These are phyloP conservation scores for Sphaerophoria rueppellii DNA, from an alignment of 2,888 invertebrate genomes.

Conservation along the genomic window DNA sequence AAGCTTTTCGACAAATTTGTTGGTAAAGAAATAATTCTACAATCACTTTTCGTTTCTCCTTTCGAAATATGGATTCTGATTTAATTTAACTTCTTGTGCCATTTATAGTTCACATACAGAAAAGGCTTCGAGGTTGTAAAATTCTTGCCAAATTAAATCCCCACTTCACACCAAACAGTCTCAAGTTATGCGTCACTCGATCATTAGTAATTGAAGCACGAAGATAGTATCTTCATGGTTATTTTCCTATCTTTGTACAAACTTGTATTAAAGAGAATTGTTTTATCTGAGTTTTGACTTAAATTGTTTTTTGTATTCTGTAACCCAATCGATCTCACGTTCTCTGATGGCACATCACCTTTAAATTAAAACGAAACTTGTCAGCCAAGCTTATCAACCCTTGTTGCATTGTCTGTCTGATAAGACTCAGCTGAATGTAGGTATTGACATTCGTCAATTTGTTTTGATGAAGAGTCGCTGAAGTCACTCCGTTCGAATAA, in stretches of 20 bases:
- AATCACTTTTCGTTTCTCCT: too few relatives aligned
- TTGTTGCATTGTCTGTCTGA: conserved; percentile 17
- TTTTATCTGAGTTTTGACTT: too few relatives aligned
- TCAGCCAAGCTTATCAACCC: conserved; percentile 30
- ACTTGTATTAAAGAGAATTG: too few relatives aligned
- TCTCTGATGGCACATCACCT: too few relatives aligned
- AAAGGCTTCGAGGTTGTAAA: neutral
- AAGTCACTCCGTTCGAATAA: conserved; percentile 5
- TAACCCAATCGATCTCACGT: too few relatives aligned
- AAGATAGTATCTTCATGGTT: neutral
- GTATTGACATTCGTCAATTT: neutral
- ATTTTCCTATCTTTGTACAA: neutral
- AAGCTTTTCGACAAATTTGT: too few relatives aligned
- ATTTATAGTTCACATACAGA: neutral
- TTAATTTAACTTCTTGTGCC: neutral
- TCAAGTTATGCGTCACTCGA: neutral
- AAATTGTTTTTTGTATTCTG: too few relatives aligned
- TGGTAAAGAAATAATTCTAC: too few relatives aligned
- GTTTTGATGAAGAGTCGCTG: conserved; percentile 12
- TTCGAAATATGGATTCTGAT: too few relatives aligned
- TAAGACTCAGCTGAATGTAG: conserved; percentile 19
- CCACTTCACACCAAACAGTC: neutral
- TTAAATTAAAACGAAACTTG: neutral
- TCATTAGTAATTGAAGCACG: neutral
- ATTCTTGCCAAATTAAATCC: neutral